Base-by-base conservation (phyloP, 2,113 vertebrate species). In the Poeciliopsis prolifica region DNA sequence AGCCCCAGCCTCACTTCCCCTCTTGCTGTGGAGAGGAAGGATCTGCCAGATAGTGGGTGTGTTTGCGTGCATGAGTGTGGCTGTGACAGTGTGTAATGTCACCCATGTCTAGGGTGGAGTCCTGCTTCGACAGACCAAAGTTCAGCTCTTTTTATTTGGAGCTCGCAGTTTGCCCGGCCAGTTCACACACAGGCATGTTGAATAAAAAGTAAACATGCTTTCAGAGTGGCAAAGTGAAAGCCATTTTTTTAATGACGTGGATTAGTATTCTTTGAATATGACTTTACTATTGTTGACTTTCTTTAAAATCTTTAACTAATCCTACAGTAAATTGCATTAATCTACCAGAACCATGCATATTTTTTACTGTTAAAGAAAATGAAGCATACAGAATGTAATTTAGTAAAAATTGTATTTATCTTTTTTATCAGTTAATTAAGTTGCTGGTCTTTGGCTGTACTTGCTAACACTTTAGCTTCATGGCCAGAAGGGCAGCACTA, bases 1-100 rank as follows among this genome's bases (percentile, higher is more conserved):
- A 87, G 78, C 65, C 68, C 74, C 15, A 10, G 85, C 73, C 70
- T 86, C 74, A 88, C 80, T 93, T 92, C 91, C 90, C 65, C 65
- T 87, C 68, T 74, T 69, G 60, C 85, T 79, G 65, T 65, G 31
- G 62, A 85, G 79, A 90, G 85, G 89, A 88, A 90, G 84, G 84
- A 90, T 92, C 88, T 86, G 81, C 81, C 74, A 65, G 65, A 28
- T 79, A 81, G 75, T 73, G 83, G 69, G 79, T 73, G 82, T 83
- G 80, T 77, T 37, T 77, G 74, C 75, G 68, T 78, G 72, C 66
- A 37, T 30, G 31, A 54, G 15, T 37, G 15, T 69, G 28, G n/a
- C n/a, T 65, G 60, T 14, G 48, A 48, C 54, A 66, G n/a, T 64
- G 68, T 82, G 37, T 65, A 28, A 60, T 70, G 65, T 74, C 37